phyloP scores from a whole-genome alignment of 2,113 vertebrate species.

The Dipodomys merriami region DNA sequence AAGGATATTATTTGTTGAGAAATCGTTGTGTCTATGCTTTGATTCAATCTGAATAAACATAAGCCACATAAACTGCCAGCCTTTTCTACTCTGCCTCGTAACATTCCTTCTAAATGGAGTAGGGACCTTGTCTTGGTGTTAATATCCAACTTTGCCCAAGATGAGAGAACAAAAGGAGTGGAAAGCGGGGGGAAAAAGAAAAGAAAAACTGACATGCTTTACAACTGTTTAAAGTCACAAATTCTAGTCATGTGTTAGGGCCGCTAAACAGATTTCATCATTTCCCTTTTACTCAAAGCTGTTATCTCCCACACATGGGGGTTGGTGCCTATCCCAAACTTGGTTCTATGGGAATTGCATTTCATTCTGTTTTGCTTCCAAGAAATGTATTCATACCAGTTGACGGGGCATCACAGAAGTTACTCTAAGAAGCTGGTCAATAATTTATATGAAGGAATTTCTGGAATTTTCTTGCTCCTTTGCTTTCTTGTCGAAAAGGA shows the following conservation, averaged over 20 bases:
- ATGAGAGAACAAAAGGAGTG: slow-evolving; percentile 39
- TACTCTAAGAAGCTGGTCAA: slow-evolving; percentile 66
- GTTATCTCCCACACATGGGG: background rate
- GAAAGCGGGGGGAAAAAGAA: slow-evolving; percentile 39
- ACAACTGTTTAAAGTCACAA: background rate
- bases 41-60: slow-evolving; percentile 22
- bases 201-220: slow-evolving; percentile 39
- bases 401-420: slow-evolving; percentile 54
- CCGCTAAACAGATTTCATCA: background rate
- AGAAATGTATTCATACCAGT: slow-evolving; percentile 55
- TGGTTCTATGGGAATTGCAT: background rate
- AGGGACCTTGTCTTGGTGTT: slow-evolving; percentile 28
- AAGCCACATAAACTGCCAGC: background rate
- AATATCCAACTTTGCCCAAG: slow-evolving; percentile 45
- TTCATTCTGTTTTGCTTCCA: slow-evolving; percentile 44
- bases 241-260: background rate
- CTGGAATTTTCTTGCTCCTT: slow-evolving; percentile 66
- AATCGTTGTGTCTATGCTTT: background rate
- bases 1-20: slow-evolving; percentile 35
- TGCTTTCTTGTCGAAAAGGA: slow-evolving; percentile 63
- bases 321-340: background rate
- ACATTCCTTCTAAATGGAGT: slow-evolving; percentile 46
- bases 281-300: background rate
- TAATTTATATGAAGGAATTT: slow-evolving; percentile 74
- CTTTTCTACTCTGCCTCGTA: background rate